Percentiles rank a stretch among this genome's conserved stretches.
These are phyloP conservation scores for Catharus bicknelli DNA, from an alignment of 2,113 vertebrate genomes.

Conservation along the genomic window DNA sequence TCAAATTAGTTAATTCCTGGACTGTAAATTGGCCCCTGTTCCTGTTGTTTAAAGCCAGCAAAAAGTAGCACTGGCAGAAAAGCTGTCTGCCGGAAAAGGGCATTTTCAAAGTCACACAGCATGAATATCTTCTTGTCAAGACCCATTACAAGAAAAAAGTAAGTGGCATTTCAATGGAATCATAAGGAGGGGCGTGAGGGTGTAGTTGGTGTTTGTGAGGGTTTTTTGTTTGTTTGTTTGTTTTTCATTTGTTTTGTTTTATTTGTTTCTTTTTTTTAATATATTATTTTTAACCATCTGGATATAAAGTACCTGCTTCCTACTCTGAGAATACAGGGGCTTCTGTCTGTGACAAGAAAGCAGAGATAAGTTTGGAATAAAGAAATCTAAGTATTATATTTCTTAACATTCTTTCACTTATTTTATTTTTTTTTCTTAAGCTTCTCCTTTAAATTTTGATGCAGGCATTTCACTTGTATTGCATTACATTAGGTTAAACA, in stretches of 20 bases:
- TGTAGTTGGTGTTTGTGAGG: too few species aligned
- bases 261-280: background rate
- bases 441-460: background rate
- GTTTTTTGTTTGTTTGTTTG: background rate
- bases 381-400: background rate
- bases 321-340: background rate
- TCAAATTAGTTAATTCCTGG: constrained; percentile 42
- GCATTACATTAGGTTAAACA: background rate
- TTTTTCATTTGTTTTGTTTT: background rate
- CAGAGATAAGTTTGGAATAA: background rate
- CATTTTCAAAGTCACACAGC: constrained; percentile 69
- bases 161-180: constrained; percentile 56
- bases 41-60: constrained; percentile 49
- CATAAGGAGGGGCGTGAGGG: rapidly evolving
- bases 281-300: background rate
- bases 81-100: constrained; percentile 37
- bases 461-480: background rate
- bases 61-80: constrained; percentile 20
- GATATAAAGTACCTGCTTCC: background rate
- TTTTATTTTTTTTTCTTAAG: background rate
- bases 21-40: constrained; percentile 43
- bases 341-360: background rate
- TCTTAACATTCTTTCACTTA: background rate
- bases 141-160: constrained; percentile 51
- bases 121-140: constrained; percentile 56